Evolutionary conservation across 1,140 invertebrate genomes (phyloP).

Genomic region (Zaprionus africanus): DNA sequence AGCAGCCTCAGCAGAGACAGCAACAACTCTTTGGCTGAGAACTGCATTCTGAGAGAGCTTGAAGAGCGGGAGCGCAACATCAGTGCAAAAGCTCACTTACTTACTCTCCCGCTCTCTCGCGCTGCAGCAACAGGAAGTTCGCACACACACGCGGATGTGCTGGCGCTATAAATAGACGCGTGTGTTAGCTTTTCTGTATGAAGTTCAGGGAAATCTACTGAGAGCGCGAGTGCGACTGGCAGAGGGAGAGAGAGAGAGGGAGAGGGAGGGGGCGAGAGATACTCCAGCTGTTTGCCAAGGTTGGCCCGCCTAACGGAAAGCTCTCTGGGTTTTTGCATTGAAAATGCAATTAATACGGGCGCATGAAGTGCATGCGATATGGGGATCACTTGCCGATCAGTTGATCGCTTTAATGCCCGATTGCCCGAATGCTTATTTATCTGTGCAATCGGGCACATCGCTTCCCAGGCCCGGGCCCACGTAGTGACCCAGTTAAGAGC

Average conservation of each 20-base stretch:
- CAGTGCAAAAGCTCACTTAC: constrained; percentile 33
- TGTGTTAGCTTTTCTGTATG: constrained; percentile 71
- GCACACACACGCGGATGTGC: constrained; percentile 49
- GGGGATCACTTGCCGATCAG: constrained; percentile 9
- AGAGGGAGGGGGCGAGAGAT: constrained; percentile 3
- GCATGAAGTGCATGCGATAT: constrained; percentile 33
- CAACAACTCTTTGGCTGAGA: constrained; percentile 33
- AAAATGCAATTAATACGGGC: constrained; percentile 60
- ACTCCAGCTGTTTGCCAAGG: constrained; percentile 61
- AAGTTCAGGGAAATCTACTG: constrained; percentile 81
- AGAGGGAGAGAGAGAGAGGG: not conserved
- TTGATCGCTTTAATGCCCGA: constrained; percentile 10
- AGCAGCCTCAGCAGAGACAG: constrained; percentile 30
- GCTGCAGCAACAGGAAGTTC: constrained; percentile 62
- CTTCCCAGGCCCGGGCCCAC: constrained; percentile 64
- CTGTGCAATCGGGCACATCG: constrained; percentile 22
- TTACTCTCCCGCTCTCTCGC: constrained; percentile 44
- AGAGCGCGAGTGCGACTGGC: constrained; percentile 17
- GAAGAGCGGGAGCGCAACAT: constrained; percentile 23
- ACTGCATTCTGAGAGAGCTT: constrained; percentile 50
- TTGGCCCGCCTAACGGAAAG: constrained; percentile 72
- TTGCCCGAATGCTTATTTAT: not conserved
- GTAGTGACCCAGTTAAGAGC: constrained; percentile 70
- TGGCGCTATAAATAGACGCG: constrained; percentile 66
- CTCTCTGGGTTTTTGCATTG: constrained; percentile 67